Evolutionary conservation across 1,140 invertebrate genomes (phyloP), one percentile per base, ranked within the genome.

Genomic region (Nixonia krombeini): DNA sequence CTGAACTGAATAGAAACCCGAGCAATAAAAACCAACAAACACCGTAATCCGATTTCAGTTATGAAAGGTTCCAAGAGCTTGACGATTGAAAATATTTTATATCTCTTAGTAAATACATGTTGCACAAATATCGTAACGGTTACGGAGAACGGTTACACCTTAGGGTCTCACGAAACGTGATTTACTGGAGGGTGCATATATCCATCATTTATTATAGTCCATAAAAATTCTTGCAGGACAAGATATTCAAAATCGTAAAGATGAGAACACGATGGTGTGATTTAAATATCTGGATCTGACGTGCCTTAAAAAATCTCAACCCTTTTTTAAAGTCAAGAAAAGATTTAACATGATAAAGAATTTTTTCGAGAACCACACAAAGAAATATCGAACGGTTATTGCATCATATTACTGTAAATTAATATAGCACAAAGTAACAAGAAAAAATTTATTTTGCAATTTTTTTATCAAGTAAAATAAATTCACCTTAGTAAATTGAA

Each of bases 111-210:
- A 31, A 31, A 2, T 2, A 31, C 17, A 40, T 23, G 10, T 3
- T 18, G 13, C 37, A 6, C 8, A 18, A 50, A 37, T 12, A 41
- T 40, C 49, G 16, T 61, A 58, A 65, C 62, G 52, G 62, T 46
- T 42, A 40, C 21, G 21, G 42, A 8, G 18, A 51, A 57, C 53
- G 53, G 53, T 58, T 58, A 53, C 29, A 42, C 15, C 29, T 45
- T 47, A 44, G 12, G 42, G 23, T 13, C 33, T 9, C 35, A 52
- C 21, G 6, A 37, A 15, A 56, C 26, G 8, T 42, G 41, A 56
- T 56, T 56, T 46, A 18, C 31, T 9, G 38, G 18, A 33, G 50
- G 50, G 50, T 52, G 52, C 29, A 40, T 37, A 53, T n/a, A 45
- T 52, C 17, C 31, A 5, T 31, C 9, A 33, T 42, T 52, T 49